A percentile compares a stretch with the other conserved stretches of the same genome.
Evolutionary conservation across 2,888 invertebrate genomes (phyloP).

Genomic region (Cerastoderma edule): DNA sequence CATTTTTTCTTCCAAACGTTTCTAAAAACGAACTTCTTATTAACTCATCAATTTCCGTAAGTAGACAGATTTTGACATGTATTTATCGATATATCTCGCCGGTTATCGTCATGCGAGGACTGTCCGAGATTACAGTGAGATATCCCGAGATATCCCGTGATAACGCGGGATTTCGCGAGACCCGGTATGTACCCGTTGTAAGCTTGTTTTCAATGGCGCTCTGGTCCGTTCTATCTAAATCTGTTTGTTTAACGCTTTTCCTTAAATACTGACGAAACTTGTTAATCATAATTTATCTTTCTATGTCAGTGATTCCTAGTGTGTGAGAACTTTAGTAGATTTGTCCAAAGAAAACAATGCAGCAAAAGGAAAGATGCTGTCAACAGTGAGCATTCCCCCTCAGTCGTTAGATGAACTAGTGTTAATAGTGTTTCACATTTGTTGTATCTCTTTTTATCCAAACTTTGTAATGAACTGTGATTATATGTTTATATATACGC

Average conservation of each 20-base stretch:
- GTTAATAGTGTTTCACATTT: too few relatives aligned
- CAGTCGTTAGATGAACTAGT: too few relatives aligned
- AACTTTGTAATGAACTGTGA: too few relatives aligned
- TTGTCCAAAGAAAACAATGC: too few relatives aligned
- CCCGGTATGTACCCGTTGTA: constrained; percentile 46
- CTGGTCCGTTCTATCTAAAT: constrained; percentile 52
- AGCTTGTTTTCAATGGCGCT: constrained; percentile 44
- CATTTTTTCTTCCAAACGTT: neutral
- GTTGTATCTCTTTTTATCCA: too few relatives aligned
- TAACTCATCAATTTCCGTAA: constrained; percentile 56
- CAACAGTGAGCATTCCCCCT: too few relatives aligned
- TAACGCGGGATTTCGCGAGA: constrained; percentile 47
- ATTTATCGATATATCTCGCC: constrained; percentile 51
- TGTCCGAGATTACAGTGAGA: constrained; percentile 53
- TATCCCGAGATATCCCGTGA: constrained; percentile 47
- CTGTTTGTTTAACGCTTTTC: constrained; percentile 60
- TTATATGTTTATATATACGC: too few relatives aligned
- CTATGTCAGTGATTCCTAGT: too few relatives aligned
- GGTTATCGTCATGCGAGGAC: constrained; percentile 54
- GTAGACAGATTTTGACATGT: constrained; percentile 55
- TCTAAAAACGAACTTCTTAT: constrained; percentile 38
- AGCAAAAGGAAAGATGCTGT: too few relatives aligned
- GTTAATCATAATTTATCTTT: too few relatives aligned
- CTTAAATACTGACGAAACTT: too few relatives aligned
- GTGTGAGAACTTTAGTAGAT: too few relatives aligned